Conservation (phyloP, 2,888 invertebrate species). For the Ashinkailepas kermadecensis region DNA sequence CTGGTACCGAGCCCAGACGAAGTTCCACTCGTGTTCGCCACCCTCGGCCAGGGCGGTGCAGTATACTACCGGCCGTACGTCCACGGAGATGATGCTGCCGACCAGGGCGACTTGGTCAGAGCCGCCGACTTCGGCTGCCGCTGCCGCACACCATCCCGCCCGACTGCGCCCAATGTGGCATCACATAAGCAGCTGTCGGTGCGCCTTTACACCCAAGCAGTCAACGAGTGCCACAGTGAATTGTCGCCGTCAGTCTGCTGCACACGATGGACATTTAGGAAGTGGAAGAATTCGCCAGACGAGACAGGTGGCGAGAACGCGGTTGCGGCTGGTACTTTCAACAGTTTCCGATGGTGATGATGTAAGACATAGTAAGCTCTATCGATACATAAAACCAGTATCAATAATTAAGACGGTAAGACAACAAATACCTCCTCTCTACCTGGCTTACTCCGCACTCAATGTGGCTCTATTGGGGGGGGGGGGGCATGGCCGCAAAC, state of each 20-base stretch:
- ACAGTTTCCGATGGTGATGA: no score
- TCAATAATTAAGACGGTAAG: no score
- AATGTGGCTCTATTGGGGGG: no score
- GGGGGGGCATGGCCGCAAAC: no score
- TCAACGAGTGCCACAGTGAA: background rate
- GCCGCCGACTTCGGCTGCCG: background rate
- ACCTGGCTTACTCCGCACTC: no score
- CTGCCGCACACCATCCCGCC: background rate
- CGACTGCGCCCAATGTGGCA: background rate
- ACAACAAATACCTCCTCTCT: no score
- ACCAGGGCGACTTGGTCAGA: background rate
- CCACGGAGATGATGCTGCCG: slow-evolving; percentile 51
- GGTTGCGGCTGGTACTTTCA: no score
- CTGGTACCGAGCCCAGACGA: slow-evolving; percentile 58
- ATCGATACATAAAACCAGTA: no score
- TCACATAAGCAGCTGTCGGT: background rate
- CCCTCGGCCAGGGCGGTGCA: slow-evolving; percentile 64
- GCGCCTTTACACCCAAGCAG: background rate
- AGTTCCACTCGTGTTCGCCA: slow-evolving; percentile 61
- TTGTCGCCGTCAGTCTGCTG: background rate
- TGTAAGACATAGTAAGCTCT: no score
- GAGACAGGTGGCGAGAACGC: no score
- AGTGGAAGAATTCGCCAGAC: no score
- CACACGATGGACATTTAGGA: no score
- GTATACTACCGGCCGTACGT: slow-evolving; percentile 62